Base-by-base conservation (phyloP, 2,113 vertebrate species). In the Phrynosoma platyrhinos region DNA sequence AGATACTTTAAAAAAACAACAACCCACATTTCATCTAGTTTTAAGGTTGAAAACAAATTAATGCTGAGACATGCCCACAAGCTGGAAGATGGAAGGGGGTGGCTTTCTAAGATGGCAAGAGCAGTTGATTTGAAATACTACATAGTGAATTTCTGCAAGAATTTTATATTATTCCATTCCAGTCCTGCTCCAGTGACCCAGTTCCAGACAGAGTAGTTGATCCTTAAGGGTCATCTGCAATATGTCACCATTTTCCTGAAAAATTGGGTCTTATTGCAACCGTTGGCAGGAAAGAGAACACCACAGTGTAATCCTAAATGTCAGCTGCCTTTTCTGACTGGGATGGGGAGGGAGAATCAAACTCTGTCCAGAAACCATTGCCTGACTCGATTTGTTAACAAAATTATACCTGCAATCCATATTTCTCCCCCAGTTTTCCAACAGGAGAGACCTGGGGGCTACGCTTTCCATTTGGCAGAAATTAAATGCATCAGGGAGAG, bases 401-500 rank as follows among this genome's bases (percentile, higher is more conserved):
- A 82, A 36, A 36, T 10, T 5, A 55, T 27, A 36, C n/a, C 58
- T 27, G 83, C 32, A 18, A 9, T 25, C 69, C 71, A 9, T 1
- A 13, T 36, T 84, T 36, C 30, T 84, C 18, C 78, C 53, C 27
- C 20, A 23, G 9, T 52, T 75, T 82, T 82, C 36, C 77, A 92
- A 69, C 78, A 9, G 0, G 14, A 86, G 89, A 83, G 36, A 0
- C 2, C 81, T 2, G 3, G 0, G 0, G 7, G 25, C 89, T 88
- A 74, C 36, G 9, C 74, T 91, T 87, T 88, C 86, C 90, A 88
- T 87, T 91, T 76, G 84, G 62, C 88, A 88, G 81, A 52, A 42
- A 88, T 87, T 89, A 90, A 86, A 16, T 86, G 74, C 55, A 42
- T 16, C 6, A 76, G 84, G 2, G 90, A 30, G 1, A 85, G 83